Conservation (phyloP, 2,797 vertebrate genomes). For the Pogonophryne albipinna region DNA sequence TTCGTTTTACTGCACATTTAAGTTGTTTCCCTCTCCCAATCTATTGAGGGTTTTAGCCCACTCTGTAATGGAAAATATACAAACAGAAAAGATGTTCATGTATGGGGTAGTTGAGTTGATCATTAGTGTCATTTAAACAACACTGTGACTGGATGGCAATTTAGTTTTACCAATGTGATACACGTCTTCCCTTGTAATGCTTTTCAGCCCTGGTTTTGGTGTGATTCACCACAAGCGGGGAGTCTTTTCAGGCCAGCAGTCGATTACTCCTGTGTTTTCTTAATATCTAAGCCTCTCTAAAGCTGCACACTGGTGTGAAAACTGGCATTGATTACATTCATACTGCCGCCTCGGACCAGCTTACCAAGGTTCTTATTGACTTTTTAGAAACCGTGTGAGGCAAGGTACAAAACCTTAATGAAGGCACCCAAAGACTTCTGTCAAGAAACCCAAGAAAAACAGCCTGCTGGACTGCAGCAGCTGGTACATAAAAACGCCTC, state of each 20-base stretch:
- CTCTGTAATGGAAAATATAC: slow-evolving; percentile 26
- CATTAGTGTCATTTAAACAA: slow-evolving; percentile 51
- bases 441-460: slow-evolving; percentile 53
- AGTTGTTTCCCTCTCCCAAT: slow-evolving; percentile 34
- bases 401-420: slow-evolving; percentile 69
- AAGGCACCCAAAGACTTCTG: slow-evolving; percentile 46
- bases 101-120: slow-evolving; percentile 40
- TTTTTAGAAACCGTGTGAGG: slow-evolving; percentile 55
- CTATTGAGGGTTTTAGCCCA: slow-evolving; percentile 1
- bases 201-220: slow-evolving; percentile 21
- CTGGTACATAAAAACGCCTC: slow-evolving; percentile 23
- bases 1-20: slow-evolving; percentile 44
- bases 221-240: slow-evolving; percentile 3
- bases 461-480: slow-evolving; percentile 38
- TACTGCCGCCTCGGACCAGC: slow-evolving; percentile 41
- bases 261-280: slow-evolving; percentile 42
- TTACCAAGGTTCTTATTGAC: slow-evolving; percentile 68
- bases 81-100: slow-evolving; percentile 22
- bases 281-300: slow-evolving; percentile 22
- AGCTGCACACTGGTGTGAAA: slow-evolving; percentile 60
- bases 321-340: slow-evolving; percentile 65
- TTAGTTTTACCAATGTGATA: slow-evolving; percentile 13
- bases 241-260: slow-evolving; percentile 21
- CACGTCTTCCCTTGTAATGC: slow-evolving; percentile 29
- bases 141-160: slow-evolving; percentile 16